Evolutionary conservation across 2,797 vertebrate species (phyloP), one percentile per base, ranked within the genome.

Genomic region (Xenops minutus): DNA sequence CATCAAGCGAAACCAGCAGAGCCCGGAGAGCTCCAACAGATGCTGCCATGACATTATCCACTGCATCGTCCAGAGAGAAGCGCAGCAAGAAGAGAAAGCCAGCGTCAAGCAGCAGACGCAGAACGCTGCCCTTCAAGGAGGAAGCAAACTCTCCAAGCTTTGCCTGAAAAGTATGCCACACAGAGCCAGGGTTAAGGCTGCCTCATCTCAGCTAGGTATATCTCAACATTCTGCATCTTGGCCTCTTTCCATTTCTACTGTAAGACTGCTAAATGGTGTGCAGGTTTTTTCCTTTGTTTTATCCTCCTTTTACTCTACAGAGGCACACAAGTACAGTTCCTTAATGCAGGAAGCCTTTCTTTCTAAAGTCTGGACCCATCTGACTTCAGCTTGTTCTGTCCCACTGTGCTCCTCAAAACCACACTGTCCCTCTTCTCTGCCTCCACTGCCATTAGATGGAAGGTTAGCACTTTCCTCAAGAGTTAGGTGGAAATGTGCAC

Each of bases 81-180:
- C 99, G 99, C 58, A 99, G 97, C 85, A 99, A 96, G 97, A 99
- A 99, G 63, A 99, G 98, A 93, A 99, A 98, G 21, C 99, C 99
- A 10, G 99, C 99, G 34, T 99, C 99, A 29, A 99, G 98, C 76
- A 99, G 98, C 39, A 99, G 98, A 43, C 95, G 96, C 76, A 98
- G 85, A 83, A 99, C 41, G 7, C 98, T 99, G 92, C 98, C 98
- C 80, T 97, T 98, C 76, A 99, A 92, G 7, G 69, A 96, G 7
- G 98, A 97, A 34, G 79, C 79, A 96, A 99, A 99, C 81, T 98
- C 98, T 3, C 99, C 99, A 66, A 98, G 97, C 79, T 94, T 98
- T 6, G 99, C 99, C 99, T 99, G 88, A 36, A 92, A 97, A 0
- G 11, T 32, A 91, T 9, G 67, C 5, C 39, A 93, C 44, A 81